phyloP scores from a whole-genome alignment of 2,888 invertebrate species.

The Cataglyphis cursor region DNA sequence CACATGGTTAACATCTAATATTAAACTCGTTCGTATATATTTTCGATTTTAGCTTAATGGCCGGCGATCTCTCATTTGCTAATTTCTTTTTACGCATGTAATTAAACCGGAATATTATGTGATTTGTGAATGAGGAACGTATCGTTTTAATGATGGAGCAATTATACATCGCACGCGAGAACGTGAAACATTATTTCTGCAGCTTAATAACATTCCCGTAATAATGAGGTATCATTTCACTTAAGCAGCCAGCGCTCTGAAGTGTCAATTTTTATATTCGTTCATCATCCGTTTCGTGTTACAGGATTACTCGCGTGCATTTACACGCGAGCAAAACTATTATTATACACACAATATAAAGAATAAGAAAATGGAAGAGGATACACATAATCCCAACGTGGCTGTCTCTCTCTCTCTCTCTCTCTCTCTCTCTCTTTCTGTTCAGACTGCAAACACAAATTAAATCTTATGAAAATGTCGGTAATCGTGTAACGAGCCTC shows the following conservation, averaged over 20 bases:
- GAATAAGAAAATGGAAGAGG: background rate
- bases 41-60: conserved; percentile 64
- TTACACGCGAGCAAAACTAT: background rate
- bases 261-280: background rate
- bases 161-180: background rate
- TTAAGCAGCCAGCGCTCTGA: background rate
- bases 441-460: conserved; percentile 13
- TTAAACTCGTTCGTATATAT: conserved; percentile 66
- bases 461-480: conserved; percentile 33
- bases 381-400: conserved; percentile 7
- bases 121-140: conserved; percentile 58
- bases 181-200: background rate
- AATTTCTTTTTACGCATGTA: conserved; percentile 25
- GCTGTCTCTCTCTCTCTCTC: background rate
- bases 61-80: conserved; percentile 30
- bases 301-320: background rate
- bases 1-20: conserved; percentile 69
- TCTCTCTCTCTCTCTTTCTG: background rate
- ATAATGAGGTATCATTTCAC: conserved; percentile 2
- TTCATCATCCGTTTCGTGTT: background rate
- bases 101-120: conserved; percentile 63
- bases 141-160: conserved; percentile 60
- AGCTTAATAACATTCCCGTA: background rate
- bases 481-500: conserved; percentile 48
- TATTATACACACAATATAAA: conserved; percentile 1